Evolutionary conservation across 1,140 invertebrate species (phyloP).

Genomic region (Hypothenemus hampei): DNA sequence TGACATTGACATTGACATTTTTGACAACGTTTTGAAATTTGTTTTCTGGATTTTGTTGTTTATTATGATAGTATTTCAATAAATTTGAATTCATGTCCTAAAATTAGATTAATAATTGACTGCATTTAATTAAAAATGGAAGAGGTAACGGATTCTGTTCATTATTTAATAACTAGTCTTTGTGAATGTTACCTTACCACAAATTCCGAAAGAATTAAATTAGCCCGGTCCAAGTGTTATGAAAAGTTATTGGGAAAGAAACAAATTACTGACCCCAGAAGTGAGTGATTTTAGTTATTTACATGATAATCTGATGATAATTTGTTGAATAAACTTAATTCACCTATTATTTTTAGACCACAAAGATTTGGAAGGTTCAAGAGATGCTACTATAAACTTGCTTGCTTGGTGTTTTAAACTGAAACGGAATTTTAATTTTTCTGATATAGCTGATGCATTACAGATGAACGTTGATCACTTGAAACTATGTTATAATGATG

Average conservation of each 20-base stretch:
- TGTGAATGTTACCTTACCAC: background rate
- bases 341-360: conserved; percentile 25
- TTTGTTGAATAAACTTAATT: background rate
- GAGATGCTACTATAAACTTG: conserved; percentile 36
- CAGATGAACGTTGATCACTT: conserved; percentile 26
- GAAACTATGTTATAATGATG: conserved; percentile 20
- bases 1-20: no score
- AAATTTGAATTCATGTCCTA: no score
- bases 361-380: conserved; percentile 27
- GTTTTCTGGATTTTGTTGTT: no score
- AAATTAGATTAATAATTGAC: no score
- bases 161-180: background rate
- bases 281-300: background rate
- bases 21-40: no score
- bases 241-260: conserved; percentile 9
- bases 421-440: conserved; percentile 30
- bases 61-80: no score
- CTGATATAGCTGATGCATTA: conserved; percentile 33
- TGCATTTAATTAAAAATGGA: background rate
- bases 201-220: background rate
- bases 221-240: conserved; percentile 3
- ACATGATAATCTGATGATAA: background rate
- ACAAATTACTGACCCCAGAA: conserved; percentile 1
- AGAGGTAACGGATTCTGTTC: background rate
- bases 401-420: conserved; percentile 39